phyloP scores from a whole-genome alignment of 2,113 vertebrate species.

The Sitta europaea region DNA sequence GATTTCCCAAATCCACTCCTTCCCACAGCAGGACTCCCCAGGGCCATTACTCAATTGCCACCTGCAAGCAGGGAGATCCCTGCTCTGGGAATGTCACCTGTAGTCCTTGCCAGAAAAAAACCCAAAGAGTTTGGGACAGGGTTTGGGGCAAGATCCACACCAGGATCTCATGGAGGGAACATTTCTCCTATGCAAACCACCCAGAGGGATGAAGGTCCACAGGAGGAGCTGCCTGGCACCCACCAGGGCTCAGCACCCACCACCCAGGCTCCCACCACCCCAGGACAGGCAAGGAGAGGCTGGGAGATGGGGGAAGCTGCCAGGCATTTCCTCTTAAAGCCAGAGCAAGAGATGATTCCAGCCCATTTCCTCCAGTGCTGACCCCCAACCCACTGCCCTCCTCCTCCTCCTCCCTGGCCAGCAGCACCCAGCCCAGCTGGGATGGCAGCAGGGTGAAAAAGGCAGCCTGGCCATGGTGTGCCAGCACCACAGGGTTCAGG shows the following conservation, averaged over 20 bases:
- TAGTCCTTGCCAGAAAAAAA: background rate
- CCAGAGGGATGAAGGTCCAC: rapidly evolving
- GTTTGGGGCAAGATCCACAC: background rate
- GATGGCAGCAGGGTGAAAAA: background rate
- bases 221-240: background rate
- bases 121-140: background rate
- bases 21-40: background rate
- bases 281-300: background rate
- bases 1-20: background rate
- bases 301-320: background rate
- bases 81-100: background rate
- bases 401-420: background rate
- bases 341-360: slow-evolving; percentile 3
- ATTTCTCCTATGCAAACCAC: background rate
- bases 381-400: background rate
- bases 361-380: background rate
- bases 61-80: background rate
- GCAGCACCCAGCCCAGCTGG: background rate
- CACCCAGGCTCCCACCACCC: background rate
- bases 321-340: background rate
- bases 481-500: background rate
- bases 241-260: background rate
- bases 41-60: rapidly evolving
- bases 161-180: background rate
- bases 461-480: background rate